Conservation (phyloP, 2,888 invertebrate genomes). For the Diarsia rubi region DNA sequence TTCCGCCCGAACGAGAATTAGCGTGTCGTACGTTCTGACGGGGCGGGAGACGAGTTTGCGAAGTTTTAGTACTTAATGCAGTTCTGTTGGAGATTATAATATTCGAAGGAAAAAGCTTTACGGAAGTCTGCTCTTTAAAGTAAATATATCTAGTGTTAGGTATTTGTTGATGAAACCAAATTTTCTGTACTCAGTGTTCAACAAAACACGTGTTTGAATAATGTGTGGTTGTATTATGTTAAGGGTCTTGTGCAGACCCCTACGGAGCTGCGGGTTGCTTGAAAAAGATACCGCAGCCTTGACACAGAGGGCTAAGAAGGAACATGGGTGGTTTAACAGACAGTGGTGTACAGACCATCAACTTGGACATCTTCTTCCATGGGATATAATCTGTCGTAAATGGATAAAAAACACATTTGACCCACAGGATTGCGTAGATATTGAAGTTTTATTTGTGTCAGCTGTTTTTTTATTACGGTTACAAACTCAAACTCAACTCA, state of each 20-base stretch:
- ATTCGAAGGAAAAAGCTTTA: not conserved
- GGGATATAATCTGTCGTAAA: not conserved
- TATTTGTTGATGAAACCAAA: not conserved
- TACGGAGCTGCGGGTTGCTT: too few species aligned
- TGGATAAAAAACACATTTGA: not conserved
- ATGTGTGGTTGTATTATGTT: not conserved
- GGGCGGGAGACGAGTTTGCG: constrained; percentile 30
- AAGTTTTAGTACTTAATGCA: constrained; percentile 47
- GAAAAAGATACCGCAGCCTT: too few species aligned
- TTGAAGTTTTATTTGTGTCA: not conserved
- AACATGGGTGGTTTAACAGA: too few species aligned
- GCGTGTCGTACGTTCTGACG: constrained; percentile 5
- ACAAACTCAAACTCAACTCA: too few species aligned
- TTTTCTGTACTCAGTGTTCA: not conserved
- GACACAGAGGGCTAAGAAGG: too few species aligned
- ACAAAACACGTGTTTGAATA: not conserved
- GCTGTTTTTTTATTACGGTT: not conserved
- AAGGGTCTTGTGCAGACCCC: not conserved
- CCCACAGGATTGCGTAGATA: not conserved
- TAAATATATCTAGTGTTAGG: constrained; percentile 10
- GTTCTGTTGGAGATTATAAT: constrained; percentile 36
- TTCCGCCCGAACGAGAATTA: constrained; percentile 37
- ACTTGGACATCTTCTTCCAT: not conserved
- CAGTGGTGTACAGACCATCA: not conserved
- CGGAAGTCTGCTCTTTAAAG: constrained; percentile 23